Evolutionary conservation across 2,113 vertebrate species (phyloP), one percentile per base, ranked within the genome.

Genomic region (Percina caprodes): DNA sequence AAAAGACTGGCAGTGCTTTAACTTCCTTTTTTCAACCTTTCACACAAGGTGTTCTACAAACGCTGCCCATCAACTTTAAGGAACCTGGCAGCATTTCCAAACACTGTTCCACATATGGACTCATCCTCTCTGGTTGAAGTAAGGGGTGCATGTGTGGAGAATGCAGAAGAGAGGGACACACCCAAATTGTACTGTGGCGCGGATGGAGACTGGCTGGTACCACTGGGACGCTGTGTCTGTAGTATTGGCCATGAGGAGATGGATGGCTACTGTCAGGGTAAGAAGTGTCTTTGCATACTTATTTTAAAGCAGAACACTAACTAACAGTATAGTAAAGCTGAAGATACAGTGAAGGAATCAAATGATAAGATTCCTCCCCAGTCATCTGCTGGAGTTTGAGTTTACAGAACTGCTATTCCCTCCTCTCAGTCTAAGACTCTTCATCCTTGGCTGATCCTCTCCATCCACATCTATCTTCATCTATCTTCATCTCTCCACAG

Each of bases 161-260:
- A 98, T 0, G 97, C 98, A 0, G 98, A 99, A 78, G 98, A 99
- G 68, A 94, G 97, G 0, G 98, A 99, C 87, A 97, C 96, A 24
- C 98, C 98, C 15, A 99, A 98, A 78, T 74, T 99, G 35, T 99
- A 99, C 61, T 99, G 98, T 84, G 97, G 98, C 39, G 98, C 98
- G 5, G 98, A 99, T 48, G 98, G 98, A 39, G 98, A 99, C 86
- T 99, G 98, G 98, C 94, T 99, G 79, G 98, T 99, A n/a, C 98
- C 98, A 23, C 95, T 99, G 59, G 98, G 98, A 48, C 95, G 95
- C 19, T 99, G 98, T 68, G 96, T 99, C 88, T 99, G 98, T 90
- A 98, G 95, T 56, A 91, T 96, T 18, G 98, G 97, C 8, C 97
- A 98, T 23, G 98, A 99, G 92, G 98, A 99, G 92, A 91, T 93